Percentiles rank a stretch among this genome's conserved stretches.
phyloP scores from a whole-genome alignment of 1,140 invertebrate genomes.

The Oncopodura yosiiana region DNA sequence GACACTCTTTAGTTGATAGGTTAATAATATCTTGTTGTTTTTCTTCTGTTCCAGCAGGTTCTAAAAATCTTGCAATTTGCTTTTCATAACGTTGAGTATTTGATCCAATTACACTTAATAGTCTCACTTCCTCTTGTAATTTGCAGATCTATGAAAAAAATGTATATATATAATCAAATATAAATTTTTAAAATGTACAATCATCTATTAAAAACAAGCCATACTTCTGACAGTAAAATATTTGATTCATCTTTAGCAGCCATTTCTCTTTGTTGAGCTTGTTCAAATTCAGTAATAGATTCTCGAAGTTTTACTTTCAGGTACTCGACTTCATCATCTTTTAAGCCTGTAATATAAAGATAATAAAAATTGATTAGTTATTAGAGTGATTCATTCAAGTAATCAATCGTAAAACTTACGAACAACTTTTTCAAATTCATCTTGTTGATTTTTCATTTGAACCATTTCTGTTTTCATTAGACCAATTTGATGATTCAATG shows the following conservation, averaged over 20 bases:
- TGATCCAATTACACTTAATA: slow-evolving; percentile 24
- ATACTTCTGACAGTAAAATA: slow-evolving; percentile 10
- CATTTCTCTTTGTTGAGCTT: slow-evolving; percentile 8
- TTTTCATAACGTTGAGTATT: slow-evolving; percentile 8
- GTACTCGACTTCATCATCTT: slow-evolving; percentile 25
- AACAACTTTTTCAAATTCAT: slow-evolving; percentile 20
- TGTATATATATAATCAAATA: not conserved
- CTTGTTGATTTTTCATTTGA: slow-evolving; percentile 21
- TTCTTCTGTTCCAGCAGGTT: no score
- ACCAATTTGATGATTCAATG: slow-evolving; percentile 30
- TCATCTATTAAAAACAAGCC: not conserved
- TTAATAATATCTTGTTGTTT: not conserved
- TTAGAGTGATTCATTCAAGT: not conserved
- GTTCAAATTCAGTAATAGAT: slow-evolving; percentile 27
- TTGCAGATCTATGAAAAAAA: slow-evolving; percentile 17
- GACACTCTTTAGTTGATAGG: slow-evolving; percentile 13
- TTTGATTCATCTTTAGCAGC: slow-evolving; percentile 12
- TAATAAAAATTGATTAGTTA: not conserved
- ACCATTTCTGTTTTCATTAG: slow-evolving; percentile 32
- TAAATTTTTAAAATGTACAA: not conserved
- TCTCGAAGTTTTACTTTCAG: slow-evolving; percentile 27
- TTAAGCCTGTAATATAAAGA: slow-evolving; percentile 15
- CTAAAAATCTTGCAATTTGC: not conserved
- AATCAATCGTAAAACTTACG: slow-evolving; percentile 5
- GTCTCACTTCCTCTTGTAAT: slow-evolving; percentile 23